A percentile compares a stretch with the other conserved stretches of the same genome.
These are phyloP conservation scores for Acanthosepion esculentum DNA, from an alignment of 2,888 invertebrate genomes.

Conservation along the genomic window DNA sequence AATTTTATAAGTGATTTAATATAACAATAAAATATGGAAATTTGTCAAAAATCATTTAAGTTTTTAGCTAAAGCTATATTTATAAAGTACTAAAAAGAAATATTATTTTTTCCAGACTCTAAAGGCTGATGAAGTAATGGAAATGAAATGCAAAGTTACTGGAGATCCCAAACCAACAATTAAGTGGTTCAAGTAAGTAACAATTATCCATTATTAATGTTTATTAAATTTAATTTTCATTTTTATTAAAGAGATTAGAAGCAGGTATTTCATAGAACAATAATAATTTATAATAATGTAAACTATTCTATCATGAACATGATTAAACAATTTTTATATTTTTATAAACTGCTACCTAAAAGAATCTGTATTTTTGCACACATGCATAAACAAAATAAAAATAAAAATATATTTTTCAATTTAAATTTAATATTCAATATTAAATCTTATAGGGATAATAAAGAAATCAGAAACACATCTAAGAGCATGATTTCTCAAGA, in stretches of 20 bases:
- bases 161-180: slow-evolving; percentile 93
- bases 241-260: no score
- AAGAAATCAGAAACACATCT: slow-evolving; percentile 78
- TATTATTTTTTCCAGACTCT: neutral
- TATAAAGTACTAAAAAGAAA: neutral
- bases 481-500: slow-evolving; percentile 85
- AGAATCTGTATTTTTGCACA: no score
- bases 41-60: neutral
- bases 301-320: no score
- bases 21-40: neutral
- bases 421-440: neutral
- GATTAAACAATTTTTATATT: no score
- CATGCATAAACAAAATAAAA: no score
- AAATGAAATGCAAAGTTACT: slow-evolving; percentile 82
- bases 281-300: no score
- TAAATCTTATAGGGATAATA: slow-evolving; percentile 55
- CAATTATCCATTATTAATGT: neutral
- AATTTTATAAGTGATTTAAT: neutral
- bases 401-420: neutral
- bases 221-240: no score
- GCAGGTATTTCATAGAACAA: no score
- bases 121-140: slow-evolving; percentile 14
- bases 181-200: slow-evolving; percentile 79
- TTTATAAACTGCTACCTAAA: no score
- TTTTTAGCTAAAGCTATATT: neutral